Evolutionary conservation across 1,140 invertebrate species (phyloP).

Genomic region (Calosoma granatense): DNA sequence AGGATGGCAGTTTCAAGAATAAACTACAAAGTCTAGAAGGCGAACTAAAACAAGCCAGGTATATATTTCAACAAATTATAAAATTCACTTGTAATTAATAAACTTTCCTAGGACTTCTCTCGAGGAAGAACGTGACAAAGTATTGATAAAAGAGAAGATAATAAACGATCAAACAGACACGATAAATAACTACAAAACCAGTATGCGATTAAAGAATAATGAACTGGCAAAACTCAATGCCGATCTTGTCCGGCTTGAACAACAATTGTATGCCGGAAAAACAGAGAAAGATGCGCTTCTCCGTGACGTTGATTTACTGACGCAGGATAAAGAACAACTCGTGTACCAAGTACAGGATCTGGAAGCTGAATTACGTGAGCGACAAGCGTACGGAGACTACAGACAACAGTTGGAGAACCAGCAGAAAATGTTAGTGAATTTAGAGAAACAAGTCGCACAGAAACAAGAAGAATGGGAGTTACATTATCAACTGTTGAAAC

Average conservation of each 20-base stretch:
- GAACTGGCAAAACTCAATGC: background rate
- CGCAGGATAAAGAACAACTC: background rate
- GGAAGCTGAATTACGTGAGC: background rate
- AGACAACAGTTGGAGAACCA: constrained; percentile 17
- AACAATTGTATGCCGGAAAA: background rate
- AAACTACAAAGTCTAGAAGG: background rate
- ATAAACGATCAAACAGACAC: constrained; percentile 23
- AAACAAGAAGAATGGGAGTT: constrained; percentile 20
- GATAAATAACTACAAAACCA: constrained; percentile 15
- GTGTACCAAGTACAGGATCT: background rate
- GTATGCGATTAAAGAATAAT: background rate
- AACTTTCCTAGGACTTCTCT: constrained; percentile 16
- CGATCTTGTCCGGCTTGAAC: background rate
- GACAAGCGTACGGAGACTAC: background rate
- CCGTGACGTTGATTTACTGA: background rate
- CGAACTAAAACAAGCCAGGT: background rate
- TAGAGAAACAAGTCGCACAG: constrained; percentile 17
- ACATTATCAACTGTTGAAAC: constrained; percentile 16
- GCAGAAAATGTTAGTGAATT: constrained; percentile 16
- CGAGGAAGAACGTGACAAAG: constrained; percentile 20
- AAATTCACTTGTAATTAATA: background rate
- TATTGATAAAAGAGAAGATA: constrained; percentile 24
- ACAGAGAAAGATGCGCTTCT: background rate
- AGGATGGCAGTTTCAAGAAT: background rate
- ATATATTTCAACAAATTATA: background rate